phyloP scores from a whole-genome alignment of 2,113 vertebrate genomes.

The Ictidomys tridecemlineatus region DNA sequence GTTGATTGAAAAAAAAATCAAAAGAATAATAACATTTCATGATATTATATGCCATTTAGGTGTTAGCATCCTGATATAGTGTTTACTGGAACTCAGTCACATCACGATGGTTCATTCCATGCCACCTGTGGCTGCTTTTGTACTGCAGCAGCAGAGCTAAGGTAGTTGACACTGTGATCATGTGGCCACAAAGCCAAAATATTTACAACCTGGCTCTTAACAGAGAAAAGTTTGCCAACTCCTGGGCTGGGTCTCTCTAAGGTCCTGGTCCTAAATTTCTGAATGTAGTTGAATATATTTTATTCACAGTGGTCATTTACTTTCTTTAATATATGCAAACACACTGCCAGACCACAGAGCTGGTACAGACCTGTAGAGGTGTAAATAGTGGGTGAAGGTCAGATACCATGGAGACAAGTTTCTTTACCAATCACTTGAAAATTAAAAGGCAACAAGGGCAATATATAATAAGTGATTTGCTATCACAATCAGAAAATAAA shows the following conservation, averaged over 20 bases:
- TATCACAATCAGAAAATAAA: background rate
- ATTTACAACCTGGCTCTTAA: background rate
- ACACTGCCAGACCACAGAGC: background rate
- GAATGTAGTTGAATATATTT: background rate
- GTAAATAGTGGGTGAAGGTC: background rate
- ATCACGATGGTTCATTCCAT: background rate
- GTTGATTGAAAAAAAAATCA: background rate
- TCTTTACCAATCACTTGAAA: background rate
- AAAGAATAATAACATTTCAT: background rate
- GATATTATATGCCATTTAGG: conserved; percentile 10
- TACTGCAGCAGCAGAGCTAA: background rate
- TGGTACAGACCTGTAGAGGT: background rate
- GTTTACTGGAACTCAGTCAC: background rate
- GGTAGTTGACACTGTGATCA: background rate
- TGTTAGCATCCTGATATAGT: background rate
- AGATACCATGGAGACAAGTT: background rate
- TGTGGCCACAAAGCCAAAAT: conserved; percentile 33
- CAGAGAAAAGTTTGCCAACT: background rate
- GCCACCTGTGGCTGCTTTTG: background rate
- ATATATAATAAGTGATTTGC: background rate
- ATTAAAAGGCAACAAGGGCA: background rate
- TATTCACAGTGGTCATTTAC: background rate
- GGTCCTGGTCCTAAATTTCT: background rate
- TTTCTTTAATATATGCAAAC: background rate
- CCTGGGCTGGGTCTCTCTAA: background rate